A percentile compares a stretch with the other conserved stretches of the same genome.
phyloP scores from a whole-genome alignment of 2,113 vertebrate genomes.

The Gavialis gangeticus region DNA sequence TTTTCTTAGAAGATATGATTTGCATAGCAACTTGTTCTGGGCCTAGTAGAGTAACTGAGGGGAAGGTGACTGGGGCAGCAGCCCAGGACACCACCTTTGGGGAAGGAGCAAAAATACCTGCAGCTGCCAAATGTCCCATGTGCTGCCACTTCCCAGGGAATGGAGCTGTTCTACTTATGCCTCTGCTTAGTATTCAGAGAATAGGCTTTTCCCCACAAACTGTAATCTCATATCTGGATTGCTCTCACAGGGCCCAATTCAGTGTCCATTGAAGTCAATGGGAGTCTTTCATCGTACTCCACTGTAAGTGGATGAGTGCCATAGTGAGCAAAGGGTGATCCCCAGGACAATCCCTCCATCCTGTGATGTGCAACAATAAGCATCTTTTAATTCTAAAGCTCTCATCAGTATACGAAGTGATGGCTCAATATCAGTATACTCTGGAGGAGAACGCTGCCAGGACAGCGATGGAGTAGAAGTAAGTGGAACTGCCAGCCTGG shows the following conservation, averaged over 20 bases:
- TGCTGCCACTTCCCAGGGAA: no score
- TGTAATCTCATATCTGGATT: background rate
- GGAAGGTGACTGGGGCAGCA: no score
- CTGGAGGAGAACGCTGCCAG: no score
- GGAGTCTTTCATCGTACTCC: background rate
- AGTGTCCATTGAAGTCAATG: background rate
- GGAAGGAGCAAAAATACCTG: no score
- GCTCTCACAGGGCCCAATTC: background rate
- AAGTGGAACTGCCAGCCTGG: no score
- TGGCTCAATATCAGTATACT: background rate
- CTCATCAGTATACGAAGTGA: background rate
- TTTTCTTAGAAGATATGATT: background rate
- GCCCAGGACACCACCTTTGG: no score
- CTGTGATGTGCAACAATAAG: background rate
- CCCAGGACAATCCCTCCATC: background rate
- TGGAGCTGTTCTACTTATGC: no score
- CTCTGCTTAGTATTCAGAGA: no score
- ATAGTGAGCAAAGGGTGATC: background rate
- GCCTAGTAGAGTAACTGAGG: background rate
- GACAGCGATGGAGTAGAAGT: no score
- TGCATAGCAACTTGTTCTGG: background rate
- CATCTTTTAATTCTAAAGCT: background rate
- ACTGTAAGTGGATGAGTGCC: background rate
- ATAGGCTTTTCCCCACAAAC: background rate
- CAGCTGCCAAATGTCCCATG: no score